Evolutionary conservation across 2,888 invertebrate species (phyloP).

Genomic region (Sialis fuliginosa): DNA sequence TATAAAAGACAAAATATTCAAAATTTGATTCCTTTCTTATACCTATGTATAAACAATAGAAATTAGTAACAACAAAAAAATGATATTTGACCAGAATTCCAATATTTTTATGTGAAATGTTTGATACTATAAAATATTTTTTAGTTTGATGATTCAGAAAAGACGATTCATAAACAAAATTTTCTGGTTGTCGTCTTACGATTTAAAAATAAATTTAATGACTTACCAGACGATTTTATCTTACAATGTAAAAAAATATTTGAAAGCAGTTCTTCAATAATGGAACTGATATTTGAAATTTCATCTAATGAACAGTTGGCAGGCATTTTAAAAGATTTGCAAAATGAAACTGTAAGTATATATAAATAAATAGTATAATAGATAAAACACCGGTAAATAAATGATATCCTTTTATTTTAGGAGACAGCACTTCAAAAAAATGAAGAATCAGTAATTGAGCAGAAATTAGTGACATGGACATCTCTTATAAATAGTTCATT

Average conservation of each 20-base stretch:
- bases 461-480: conserved; percentile 17
- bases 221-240: neutral
- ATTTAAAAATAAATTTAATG: no score
- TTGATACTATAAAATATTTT: no score
- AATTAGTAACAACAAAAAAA: no score
- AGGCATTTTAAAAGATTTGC: neutral
- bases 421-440: conserved; percentile 8
- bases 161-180: no score
- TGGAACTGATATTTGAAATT: neutral
- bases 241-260: neutral
- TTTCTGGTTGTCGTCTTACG: no score
- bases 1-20: no score
- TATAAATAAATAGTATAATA: no score
- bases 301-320: neutral
- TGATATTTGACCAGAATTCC: no score
- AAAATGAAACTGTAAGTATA: neutral
- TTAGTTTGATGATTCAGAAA: no score
- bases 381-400: neutral
- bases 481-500: conserved; percentile 17
- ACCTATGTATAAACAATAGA: no score
- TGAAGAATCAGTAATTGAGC: conserved; percentile 9
- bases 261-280: neutral
- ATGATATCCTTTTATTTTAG: conserved; percentile 10
- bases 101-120: no score
- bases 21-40: no score